A percentile compares a stretch with the other conserved stretches of the same genome.
Conservation (phyloP, 2,888 invertebrate species). For the Erebia epiphron region DNA sequence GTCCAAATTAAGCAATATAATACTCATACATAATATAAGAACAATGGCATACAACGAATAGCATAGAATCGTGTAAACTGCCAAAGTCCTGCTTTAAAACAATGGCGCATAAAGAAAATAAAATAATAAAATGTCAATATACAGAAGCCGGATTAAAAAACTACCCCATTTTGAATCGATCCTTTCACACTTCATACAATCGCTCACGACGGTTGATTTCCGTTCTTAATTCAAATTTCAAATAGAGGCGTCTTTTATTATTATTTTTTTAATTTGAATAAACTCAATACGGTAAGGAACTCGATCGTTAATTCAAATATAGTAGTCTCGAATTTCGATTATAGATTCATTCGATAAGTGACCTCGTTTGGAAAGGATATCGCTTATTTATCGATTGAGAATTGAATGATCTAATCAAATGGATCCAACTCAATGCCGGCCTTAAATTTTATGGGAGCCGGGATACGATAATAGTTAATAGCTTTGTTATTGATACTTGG, state of each 20-base stretch:
- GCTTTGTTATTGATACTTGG: constrained; percentile 31
- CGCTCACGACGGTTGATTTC: constrained; percentile 79
- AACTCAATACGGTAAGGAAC: constrained; percentile 54
- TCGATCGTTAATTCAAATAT: constrained; percentile 74
- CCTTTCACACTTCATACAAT: constrained; percentile 81
- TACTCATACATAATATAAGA: background rate
- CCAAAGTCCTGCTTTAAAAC: constrained; percentile 46
- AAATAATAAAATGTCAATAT: constrained; percentile 66
- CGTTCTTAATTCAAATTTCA: constrained; percentile 80
- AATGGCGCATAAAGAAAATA: constrained; percentile 48
- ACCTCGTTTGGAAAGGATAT: constrained; percentile 78
- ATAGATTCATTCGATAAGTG: constrained; percentile 81
- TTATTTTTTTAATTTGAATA: constrained; percentile 55
- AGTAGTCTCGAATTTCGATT: constrained; percentile 76
- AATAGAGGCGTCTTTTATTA: constrained; percentile 73
- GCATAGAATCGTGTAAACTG: constrained; percentile 30
- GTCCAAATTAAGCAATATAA: constrained; percentile 1
- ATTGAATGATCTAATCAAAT: constrained; percentile 68
- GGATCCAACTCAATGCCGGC: constrained; percentile 34
- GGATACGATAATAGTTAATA: constrained; percentile 25
- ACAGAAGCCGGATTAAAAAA: constrained; percentile 62
- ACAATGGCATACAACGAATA: constrained; percentile 19
- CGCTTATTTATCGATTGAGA: constrained; percentile 75
- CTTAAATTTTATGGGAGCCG: constrained; percentile 17
- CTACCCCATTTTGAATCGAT: constrained; percentile 75